Evolutionary conservation across 2,888 invertebrate species (phyloP), one percentile per base, ranked within the genome.

Genomic region (Drosophila demipolita): DNA sequence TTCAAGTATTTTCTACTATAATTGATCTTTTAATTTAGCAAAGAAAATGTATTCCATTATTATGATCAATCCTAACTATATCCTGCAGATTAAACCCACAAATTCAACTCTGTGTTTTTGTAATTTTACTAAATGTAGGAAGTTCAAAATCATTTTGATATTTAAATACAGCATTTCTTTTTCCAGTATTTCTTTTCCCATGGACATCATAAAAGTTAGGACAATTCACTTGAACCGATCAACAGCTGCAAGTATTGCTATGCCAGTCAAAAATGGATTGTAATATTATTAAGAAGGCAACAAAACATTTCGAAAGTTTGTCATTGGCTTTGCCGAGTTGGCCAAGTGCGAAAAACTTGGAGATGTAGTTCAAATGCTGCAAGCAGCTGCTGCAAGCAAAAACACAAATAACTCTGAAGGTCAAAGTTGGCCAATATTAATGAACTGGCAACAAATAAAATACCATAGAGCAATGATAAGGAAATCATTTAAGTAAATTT

Each of bases 371-470:
- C 48, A 63, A 58, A 72, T 35, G 58, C 58, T 55, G 60, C 40
- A 29, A 66, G 64, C 81, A 80, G 81, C 81, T 77, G 81, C n/a
- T 78, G 78, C 74, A 70, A 26, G 45, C 60, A 64, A 23, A 64
- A 23, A 29, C 50, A 38, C 50, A 63, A 52, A 52, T 42, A 70
- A 81, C 57, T 73, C 49, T 72, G 75, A 55, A 82, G 83, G 73
- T 82, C 62, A 75, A 70, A 83, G 70, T 83, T 80, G 32, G 23
- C 42, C 42, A 80, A 83, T 73, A 76, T 83, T 78, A 75, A 83
- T 83, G 81, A 75, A 83, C 75, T 82, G 64, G 50, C 42, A 66
- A 69, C 69, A 72, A 69, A 35, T 29, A 60, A 58, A 48, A 75
- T 40, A 6, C 1, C 3, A 45, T 3, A 57, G 45, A 45, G 50